Conservation (phyloP, 2,113 vertebrate genomes). For the Polyodon spathula region DNA sequence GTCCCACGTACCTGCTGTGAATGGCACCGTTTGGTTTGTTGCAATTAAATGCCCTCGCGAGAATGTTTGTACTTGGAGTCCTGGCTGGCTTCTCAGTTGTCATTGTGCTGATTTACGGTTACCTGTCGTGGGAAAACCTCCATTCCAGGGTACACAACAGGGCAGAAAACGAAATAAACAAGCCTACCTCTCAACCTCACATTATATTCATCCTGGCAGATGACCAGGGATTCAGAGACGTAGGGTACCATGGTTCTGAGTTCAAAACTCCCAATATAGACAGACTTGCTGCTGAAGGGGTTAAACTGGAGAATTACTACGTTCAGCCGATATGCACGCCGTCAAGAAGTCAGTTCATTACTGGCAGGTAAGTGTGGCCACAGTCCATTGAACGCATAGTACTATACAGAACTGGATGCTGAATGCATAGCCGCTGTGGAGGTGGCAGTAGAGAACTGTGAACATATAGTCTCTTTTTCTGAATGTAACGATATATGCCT, state of each 20-base stretch:
- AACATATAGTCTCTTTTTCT: too few relatives aligned
- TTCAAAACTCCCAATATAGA: slow-evolving; percentile 89
- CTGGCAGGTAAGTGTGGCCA: slow-evolving; percentile 75
- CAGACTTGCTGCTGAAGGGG: slow-evolving; percentile 78
- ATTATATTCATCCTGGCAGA: slow-evolving; percentile 91
- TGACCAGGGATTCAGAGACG: slow-evolving; percentile 89
- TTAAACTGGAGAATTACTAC: slow-evolving; percentile 97
- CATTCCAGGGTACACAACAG: slow-evolving; percentile 26
- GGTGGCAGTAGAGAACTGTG: too few relatives aligned
- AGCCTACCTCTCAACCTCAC: slow-evolving; percentile 63
- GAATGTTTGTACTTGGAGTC: slow-evolving; percentile 51
- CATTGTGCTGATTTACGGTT: slow-evolving; percentile 56
- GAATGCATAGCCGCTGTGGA: too few relatives aligned
- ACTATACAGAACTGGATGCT: too few relatives aligned
- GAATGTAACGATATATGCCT: too few relatives aligned
- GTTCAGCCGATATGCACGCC: slow-evolving; percentile 96
- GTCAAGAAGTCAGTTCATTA: slow-evolving; percentile 91
- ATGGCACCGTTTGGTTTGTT: background rate
- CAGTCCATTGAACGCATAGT: too few relatives aligned
- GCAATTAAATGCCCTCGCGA: slow-evolving; percentile 17
- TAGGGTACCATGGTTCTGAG: slow-evolving; percentile 94
- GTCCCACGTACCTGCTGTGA: too few relatives aligned
- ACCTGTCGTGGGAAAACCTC: slow-evolving; percentile 61
- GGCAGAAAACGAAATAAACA: slow-evolving; percentile 30
- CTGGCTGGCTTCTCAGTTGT: slow-evolving; percentile 63